Conservation (phyloP, 1,140 invertebrate species). For the Manduca sexta region DNA sequence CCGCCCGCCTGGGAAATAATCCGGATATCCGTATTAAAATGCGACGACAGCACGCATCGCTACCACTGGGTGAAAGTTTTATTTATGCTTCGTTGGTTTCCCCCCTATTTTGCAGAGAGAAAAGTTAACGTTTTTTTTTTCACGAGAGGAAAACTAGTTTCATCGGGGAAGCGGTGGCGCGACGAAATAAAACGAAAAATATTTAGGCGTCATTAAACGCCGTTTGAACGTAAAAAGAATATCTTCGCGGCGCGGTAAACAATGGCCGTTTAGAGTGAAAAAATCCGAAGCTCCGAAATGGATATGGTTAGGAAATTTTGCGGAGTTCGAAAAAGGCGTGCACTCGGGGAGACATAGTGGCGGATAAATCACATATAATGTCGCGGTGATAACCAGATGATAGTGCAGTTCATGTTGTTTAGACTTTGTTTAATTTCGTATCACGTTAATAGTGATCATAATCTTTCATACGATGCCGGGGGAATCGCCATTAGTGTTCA, state of each 20-base stretch:
- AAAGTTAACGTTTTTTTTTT: no score
- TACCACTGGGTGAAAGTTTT: neutral
- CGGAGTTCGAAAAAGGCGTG: no score
- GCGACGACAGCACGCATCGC: conserved; percentile 9
- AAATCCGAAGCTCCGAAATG: neutral
- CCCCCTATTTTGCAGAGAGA: neutral
- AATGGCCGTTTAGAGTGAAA: neutral
- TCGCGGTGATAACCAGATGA: conserved; percentile 16
- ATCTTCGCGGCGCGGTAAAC: neutral
- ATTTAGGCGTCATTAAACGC: no score
- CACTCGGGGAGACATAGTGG: conserved; percentile 11
- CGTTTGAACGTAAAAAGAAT: no score
- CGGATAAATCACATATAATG: conserved; percentile 18
- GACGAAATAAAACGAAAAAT: no score
- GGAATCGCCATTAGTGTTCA: no score
- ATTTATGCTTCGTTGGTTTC: conserved; percentile 1
- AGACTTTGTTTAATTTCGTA: no score
- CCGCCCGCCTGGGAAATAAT: conserved; percentile 16
- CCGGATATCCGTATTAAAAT: conserved; percentile 10
- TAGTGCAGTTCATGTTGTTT: conserved; percentile 7
- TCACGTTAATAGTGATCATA: no score
- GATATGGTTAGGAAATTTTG: neutral
- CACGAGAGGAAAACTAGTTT: no score
- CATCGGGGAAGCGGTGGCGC: no score
- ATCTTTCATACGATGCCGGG: no score